These are phyloP conservation scores for Megathymus violae DNA, from an alignment of 1,140 invertebrate genomes.

Conservation along the genomic window DNA sequence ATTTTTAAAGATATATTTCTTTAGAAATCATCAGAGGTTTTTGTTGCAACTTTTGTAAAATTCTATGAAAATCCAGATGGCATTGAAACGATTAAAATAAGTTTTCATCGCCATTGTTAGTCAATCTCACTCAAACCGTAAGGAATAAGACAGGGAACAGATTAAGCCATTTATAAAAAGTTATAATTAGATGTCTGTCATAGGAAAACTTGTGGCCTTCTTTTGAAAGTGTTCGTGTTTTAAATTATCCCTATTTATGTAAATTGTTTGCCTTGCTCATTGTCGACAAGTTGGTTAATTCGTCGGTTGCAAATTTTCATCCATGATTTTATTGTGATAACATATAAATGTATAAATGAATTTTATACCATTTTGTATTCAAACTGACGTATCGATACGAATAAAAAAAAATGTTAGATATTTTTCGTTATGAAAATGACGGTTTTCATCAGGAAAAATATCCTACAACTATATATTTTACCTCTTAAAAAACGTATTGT, in stretches of 20 bases:
- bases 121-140: conserved; percentile 33
- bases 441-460: too few species aligned
- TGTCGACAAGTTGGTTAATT: conserved; percentile 28
- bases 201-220: conserved; percentile 33
- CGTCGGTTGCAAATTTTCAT: conserved; percentile 28
- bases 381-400: conserved; percentile 20
- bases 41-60: not conserved
- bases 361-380: not conserved
- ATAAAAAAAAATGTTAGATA: conserved; percentile 23
- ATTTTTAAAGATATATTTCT: too few species aligned
- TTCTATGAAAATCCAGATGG: not conserved
- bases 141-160: conserved; percentile 36
- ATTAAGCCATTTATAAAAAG: conserved; percentile 35
- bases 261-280: conserved; percentile 33
- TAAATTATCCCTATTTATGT: conserved; percentile 36
- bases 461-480: too few species aligned
- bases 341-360: conserved; percentile 15
- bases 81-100: conserved; percentile 29
- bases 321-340: conserved; percentile 19
- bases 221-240: conserved; percentile 33
- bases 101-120: conserved; percentile 33
- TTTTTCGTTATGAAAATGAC: too few species aligned
- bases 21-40: too few species aligned
- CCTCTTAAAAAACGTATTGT: conserved; percentile 48
- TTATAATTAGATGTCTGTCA: conserved; percentile 37